Evolutionary conservation across 2,888 invertebrate species (phyloP), one percentile per base, ranked within the genome.

Genomic region (Ectemnius cavifrons): DNA sequence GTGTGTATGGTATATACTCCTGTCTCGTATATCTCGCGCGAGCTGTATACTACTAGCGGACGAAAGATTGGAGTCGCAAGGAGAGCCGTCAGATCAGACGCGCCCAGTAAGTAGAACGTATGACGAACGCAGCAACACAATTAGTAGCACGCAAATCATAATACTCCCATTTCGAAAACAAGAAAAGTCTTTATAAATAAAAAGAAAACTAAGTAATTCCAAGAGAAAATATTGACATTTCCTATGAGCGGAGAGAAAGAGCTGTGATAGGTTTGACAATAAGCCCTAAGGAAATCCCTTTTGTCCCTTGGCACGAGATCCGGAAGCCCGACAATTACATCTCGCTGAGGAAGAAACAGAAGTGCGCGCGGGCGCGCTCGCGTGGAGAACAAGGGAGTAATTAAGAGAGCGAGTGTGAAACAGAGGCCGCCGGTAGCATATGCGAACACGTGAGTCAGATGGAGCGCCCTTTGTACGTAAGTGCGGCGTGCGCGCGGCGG

Each of bases 381-480:
- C 60, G 61, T 57, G 60, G 45, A 45, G 45, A 61, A 18, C 49
- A 68, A 64, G 65, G 58, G 58, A 20, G 13, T 52, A 52, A 52
- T 52, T 52, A 52, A 70, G 49, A 57, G n/a, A 59, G 70, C 18
- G 60, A 65, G 72, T 52, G 45, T 60, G 57, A 58, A 57, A 69
- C 61, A 28, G 70, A 67, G 37, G n/a, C 67, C 68, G 70, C 70
- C 77, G 82, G 77, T 71, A 76, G 79, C 83, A 83, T 83, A 81
- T 83, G 86, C 80, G 78, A 79, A 75, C 82, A 85, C 84, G 83
- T 87, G 87, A 87, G 82, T 87, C 86, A 87, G 81, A 84, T 78
- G 81, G 81, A 78, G 79, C 83, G 82, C 86, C 86, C 86, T 86
- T 85, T 87, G 86, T 85, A 86, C 86, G 73, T 82, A 84, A 84